phyloP scores from a whole-genome alignment of 1,140 invertebrate genomes.

The Pseudachorutes palmiensis region DNA sequence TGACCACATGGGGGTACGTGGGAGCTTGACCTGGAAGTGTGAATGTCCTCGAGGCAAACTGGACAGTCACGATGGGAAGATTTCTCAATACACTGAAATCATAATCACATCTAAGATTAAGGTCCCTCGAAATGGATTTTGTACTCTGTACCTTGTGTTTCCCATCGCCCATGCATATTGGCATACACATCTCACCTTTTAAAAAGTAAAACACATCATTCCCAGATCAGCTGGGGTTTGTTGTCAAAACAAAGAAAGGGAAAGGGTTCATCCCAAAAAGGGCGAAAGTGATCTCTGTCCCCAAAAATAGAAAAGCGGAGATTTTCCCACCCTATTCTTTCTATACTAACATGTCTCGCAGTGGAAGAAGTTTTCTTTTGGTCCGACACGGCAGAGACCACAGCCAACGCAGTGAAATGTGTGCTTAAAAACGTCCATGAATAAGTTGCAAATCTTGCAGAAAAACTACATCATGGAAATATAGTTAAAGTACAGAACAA shows the following conservation, averaged over 20 bases:
- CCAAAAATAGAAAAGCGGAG: too few relatives aligned
- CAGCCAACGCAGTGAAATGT: conserved; percentile 84
- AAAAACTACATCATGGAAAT: conserved; percentile 56
- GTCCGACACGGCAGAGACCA: conserved; percentile 78
- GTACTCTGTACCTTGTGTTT: conserved; percentile 66
- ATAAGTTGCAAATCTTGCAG: conserved; percentile 76
- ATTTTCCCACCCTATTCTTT: too few relatives aligned
- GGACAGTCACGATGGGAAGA: conserved; percentile 76
- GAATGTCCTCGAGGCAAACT: conserved; percentile 78
- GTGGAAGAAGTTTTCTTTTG: conserved; percentile 75
- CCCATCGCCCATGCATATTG: conserved; percentile 57
- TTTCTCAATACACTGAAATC: conserved; percentile 71
- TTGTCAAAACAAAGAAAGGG: too few relatives aligned
- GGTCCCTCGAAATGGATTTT: too few relatives aligned
- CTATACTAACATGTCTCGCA: too few relatives aligned
- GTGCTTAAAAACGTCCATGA: conserved; percentile 76
- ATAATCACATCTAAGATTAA: background rate
- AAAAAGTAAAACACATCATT: too few relatives aligned
- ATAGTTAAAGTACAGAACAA: conserved; percentile 9
- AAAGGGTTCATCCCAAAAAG: too few relatives aligned
- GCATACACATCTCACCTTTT: conserved; percentile 84
- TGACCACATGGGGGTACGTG: conserved; percentile 80
- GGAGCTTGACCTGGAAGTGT: conserved; percentile 74
- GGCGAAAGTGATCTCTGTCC: too few relatives aligned
- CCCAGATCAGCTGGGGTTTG: too few relatives aligned